Percentiles rank a stretch among this genome's conserved stretches.
Evolutionary conservation across 2,888 invertebrate species (phyloP).

Genomic region (Epinotia bilunana): DNA sequence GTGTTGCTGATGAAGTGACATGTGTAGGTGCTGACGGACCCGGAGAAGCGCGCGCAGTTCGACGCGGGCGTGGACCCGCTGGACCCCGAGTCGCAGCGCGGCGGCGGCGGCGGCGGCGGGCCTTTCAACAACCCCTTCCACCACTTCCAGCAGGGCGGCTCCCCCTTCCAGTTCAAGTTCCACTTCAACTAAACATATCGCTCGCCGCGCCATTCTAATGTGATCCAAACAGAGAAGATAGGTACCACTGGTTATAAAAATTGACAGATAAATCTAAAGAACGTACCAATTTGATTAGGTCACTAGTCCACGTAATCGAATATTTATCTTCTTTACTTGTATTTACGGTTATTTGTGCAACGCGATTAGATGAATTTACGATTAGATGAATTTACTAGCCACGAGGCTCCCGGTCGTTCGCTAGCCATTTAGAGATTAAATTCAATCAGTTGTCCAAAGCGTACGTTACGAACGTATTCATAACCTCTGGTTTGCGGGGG

Average conservation of each 20-base stretch:
- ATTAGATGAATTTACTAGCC: constrained; percentile 14
- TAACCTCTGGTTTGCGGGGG: background rate
- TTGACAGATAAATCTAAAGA: background rate
- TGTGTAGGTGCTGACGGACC: constrained; percentile 87
- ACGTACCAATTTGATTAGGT: background rate
- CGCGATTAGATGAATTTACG: constrained; percentile 15
- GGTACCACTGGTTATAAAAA: background rate
- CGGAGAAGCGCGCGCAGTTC: constrained; percentile 96
- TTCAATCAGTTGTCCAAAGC: background rate
- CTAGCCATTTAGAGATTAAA: background rate
- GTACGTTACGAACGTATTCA: background rate
- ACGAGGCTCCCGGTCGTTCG: constrained; percentile 18
- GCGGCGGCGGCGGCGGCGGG: constrained; percentile 81
- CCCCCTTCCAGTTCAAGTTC: constrained; percentile 97
- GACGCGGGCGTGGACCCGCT: constrained; percentile 98
- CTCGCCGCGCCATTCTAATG: background rate
- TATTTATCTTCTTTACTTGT: constrained; percentile 6
- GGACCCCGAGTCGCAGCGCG: constrained; percentile 93
- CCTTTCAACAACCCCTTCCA: constrained; percentile 90
- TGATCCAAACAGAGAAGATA: constrained; percentile 3
- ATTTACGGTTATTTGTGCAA: background rate
- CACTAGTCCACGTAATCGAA: background rate
- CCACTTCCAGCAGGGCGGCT: constrained; percentile 91
- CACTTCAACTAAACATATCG: constrained; percentile 90
- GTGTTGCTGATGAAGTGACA: background rate